A percentile compares a stretch with the other conserved stretches of the same genome.
Conservation (phyloP, 2,797 vertebrate genomes). For the Alectoris magna region DNA sequence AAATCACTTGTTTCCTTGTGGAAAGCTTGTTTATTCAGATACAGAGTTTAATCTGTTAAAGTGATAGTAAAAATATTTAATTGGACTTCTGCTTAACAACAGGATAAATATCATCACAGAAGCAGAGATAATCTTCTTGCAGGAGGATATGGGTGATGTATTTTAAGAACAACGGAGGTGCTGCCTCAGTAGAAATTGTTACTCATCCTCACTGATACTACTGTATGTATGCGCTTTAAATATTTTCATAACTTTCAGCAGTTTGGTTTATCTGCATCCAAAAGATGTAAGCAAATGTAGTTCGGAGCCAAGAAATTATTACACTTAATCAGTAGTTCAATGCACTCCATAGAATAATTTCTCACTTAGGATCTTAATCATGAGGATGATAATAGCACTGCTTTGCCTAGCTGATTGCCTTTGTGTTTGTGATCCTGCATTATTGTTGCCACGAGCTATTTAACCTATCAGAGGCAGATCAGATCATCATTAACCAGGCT, state of each 20-base stretch:
- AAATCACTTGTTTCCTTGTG: not conserved
- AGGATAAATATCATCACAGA: not conserved
- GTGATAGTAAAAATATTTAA: constrained; percentile 43
- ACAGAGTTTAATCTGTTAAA: constrained; percentile 44
- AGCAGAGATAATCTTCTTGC: not conserved
- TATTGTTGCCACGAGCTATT: constrained; percentile 75
- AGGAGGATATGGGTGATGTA: not conserved
- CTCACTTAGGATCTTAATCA: constrained; percentile 82
- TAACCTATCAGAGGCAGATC: constrained; percentile 54
- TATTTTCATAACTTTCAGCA: constrained; percentile 79
- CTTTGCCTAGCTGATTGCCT: constrained; percentile 82
- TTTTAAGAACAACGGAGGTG: not conserved
- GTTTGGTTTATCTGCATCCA: constrained; percentile 74
- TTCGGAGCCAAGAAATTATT: constrained; percentile 75
- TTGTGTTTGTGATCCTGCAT: constrained; percentile 78
- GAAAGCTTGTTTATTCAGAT: constrained; percentile 53
- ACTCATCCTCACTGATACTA: not conserved
- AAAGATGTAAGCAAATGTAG: constrained; percentile 81
- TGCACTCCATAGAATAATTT: constrained; percentile 79
- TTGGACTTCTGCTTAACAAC: constrained; percentile 20
- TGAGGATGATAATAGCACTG: constrained; percentile 78
- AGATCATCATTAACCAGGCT: constrained; percentile 53
- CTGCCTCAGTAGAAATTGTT: not conserved
- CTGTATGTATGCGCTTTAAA: constrained; percentile 57
- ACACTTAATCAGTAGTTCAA: constrained; percentile 80